phyloP scores from a whole-genome alignment of 2,113 vertebrate genomes.

The Syngnathus floridae region DNA sequence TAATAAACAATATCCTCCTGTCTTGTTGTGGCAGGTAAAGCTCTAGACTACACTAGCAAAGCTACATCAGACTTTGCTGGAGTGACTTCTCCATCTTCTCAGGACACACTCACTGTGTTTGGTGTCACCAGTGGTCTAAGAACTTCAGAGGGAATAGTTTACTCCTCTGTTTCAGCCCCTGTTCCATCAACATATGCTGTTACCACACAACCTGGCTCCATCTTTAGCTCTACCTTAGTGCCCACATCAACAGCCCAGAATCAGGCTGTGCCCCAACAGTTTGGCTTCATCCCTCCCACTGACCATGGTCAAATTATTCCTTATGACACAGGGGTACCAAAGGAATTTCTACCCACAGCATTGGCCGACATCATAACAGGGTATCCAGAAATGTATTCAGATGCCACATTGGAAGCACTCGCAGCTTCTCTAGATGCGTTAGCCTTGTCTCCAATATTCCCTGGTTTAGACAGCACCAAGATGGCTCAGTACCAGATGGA shows the following conservation, averaged over 20 bases:
- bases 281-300: conserved; percentile 78
- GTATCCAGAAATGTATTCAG: conserved; percentile 82
- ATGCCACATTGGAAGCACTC: conserved; percentile 80
- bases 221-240: conserved; percentile 82
- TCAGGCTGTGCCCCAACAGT: conserved; percentile 76
- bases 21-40: conserved; percentile 93
- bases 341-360: conserved; percentile 76
- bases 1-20: conserved; percentile 79
- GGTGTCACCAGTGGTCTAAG: conserved; percentile 81
- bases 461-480: conserved; percentile 82
- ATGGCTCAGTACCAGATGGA: conserved; percentile 91
- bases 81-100: conserved; percentile 79
- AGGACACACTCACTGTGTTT: conserved; percentile 75
- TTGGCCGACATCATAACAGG: conserved; percentile 77
- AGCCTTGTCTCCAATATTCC: conserved; percentile 77
- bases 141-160: conserved; percentile 89
- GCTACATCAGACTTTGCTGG: conserved; percentile 76
- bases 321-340: conserved; percentile 70
- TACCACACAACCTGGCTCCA: conserved; percentile 93
- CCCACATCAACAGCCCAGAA: conserved; percentile 74
- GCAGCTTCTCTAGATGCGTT: conserved; percentile 73
- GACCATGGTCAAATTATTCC: conserved; percentile 73
- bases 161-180: conserved; percentile 86
- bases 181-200: conserved; percentile 89
- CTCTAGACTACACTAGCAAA: conserved; percentile 96